Evolutionary conservation across 2,888 invertebrate species (phyloP).

Genomic region (Tiliacea aurago): DNA sequence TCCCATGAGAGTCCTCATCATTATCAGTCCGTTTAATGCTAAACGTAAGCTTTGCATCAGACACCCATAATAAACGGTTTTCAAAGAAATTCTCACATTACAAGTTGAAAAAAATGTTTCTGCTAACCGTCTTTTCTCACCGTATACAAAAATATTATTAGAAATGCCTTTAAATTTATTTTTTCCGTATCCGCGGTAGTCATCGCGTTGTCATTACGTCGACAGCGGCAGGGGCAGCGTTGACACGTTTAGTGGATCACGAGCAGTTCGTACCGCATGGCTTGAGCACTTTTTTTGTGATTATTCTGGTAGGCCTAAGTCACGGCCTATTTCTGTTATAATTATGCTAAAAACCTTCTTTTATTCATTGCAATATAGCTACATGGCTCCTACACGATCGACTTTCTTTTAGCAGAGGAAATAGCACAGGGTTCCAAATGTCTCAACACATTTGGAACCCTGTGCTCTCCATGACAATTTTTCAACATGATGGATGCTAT

Average conservation of each 20-base stretch:
- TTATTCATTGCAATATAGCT: background rate
- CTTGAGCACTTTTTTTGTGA: slow-evolving; percentile 29
- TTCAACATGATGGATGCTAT: background rate
- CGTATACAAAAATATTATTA: slow-evolving; percentile 26
- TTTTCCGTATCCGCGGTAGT: slow-evolving; percentile 53
- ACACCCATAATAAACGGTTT: background rate
- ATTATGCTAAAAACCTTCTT: background rate
- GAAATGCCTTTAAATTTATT: slow-evolving; percentile 20
- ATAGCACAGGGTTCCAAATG: background rate
- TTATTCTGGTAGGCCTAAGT: background rate
- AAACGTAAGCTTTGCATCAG: background rate
- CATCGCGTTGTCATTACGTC: slow-evolving; percentile 47
- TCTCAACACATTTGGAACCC: too few relatives aligned
- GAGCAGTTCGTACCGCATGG: slow-evolving; percentile 64
- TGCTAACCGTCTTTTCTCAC: slow-evolving; percentile 14
- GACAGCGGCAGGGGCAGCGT: slow-evolving; percentile 52
- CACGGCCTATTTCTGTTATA: slow-evolving; percentile 16
- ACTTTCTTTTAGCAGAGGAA: background rate
- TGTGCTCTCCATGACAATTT: too few relatives aligned
- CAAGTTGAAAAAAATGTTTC: background rate
- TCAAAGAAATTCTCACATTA: background rate
- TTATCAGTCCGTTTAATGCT: background rate
- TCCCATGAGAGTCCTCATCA: too few relatives aligned
- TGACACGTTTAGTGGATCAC: slow-evolving; percentile 68
- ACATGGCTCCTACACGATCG: background rate